Evolutionary conservation across 1,140 invertebrate species (phyloP), one percentile per base, ranked within the genome.

Genomic region (Drosophila repletoides): DNA sequence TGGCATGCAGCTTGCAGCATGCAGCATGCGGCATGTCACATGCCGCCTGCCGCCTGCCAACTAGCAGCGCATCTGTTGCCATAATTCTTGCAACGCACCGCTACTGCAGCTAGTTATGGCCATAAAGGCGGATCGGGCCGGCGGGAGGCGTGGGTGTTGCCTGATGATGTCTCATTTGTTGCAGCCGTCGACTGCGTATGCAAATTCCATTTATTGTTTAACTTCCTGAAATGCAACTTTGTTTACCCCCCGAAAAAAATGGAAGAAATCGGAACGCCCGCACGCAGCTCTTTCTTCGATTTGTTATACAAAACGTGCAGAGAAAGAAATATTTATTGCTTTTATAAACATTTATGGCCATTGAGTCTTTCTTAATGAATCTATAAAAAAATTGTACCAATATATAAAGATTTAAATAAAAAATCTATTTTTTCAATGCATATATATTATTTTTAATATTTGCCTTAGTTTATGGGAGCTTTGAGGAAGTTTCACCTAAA

Each of bases 161-260:
- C 59, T 63, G 79, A 67, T 60, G 66, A 79, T 79, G 79, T 83
- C 80, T 83, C 74, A 83, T 83, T 83, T 83, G 80, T 83, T 60
- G 46, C 51, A 52, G 58, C 40, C 40, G 46, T 53, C 59, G 45
- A 61, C 72, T 71, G 66, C 53, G 46, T 56, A 77, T 83, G 74
- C 79, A 83, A 83, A 83, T 83, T 74, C 79, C 60, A 34, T 56
- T 67, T 67, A 64, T 66, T 74, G 38, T 40, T 68, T 28, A 21
- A 60, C 72, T 80, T 80, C 67, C 76, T 71, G 55, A 45, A 55
- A 52, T 41, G 29, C 40, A 29, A 12, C 31, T 67, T 49, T 60
- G 63, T 70, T 41, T 45, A 51, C 38, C 10, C 14, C 15, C 12
- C 6, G 0, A n/a, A 52, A n/a, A 22, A 10, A 15, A 9, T 33